phyloP scores from a whole-genome alignment of 1,140 invertebrate genomes.

The Agrilus planipennis region DNA sequence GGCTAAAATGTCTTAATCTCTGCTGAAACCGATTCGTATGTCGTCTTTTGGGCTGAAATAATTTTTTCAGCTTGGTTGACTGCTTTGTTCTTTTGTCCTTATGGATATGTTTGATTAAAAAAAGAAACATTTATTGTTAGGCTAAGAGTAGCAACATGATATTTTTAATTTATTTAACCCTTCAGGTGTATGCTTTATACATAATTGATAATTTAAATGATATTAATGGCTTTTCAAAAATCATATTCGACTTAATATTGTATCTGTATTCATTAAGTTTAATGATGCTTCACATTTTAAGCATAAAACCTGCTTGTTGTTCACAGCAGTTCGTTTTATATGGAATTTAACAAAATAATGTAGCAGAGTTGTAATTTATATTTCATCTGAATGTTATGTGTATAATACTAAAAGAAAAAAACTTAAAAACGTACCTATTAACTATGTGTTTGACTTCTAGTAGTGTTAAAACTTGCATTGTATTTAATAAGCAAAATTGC shows the following conservation, averaged over 20 bases:
- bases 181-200: slow-evolving; percentile 3
- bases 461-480: slow-evolving; percentile 12
- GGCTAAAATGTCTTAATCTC: too few species aligned
- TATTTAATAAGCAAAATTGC: slow-evolving; percentile 9
- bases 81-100: too few species aligned
- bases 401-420: slow-evolving; percentile 19
- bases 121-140: slow-evolving; percentile 6
- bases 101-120: too few species aligned
- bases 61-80: too few species aligned
- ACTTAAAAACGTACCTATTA: too few species aligned
- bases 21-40: too few species aligned
- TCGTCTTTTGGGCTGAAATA: too few species aligned
- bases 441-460: slow-evolving; percentile 13
- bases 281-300: slow-evolving; percentile 24
- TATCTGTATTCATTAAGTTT: too few species aligned
- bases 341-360: slow-evolving; percentile 23
- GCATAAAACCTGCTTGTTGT: slow-evolving; percentile 19
- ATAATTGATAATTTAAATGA: slow-evolving; percentile 13
- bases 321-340: slow-evolving; percentile 23
- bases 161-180: slow-evolving; percentile 6
- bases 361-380: slow-evolving; percentile 28
- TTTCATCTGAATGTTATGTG: slow-evolving; percentile 32
- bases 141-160: slow-evolving; percentile 1
- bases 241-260: too few species aligned
- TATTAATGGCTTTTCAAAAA: too few species aligned